Base-by-base conservation (phyloP, 2,888 invertebrate species). In the Hypomecis punctinalis region DNA sequence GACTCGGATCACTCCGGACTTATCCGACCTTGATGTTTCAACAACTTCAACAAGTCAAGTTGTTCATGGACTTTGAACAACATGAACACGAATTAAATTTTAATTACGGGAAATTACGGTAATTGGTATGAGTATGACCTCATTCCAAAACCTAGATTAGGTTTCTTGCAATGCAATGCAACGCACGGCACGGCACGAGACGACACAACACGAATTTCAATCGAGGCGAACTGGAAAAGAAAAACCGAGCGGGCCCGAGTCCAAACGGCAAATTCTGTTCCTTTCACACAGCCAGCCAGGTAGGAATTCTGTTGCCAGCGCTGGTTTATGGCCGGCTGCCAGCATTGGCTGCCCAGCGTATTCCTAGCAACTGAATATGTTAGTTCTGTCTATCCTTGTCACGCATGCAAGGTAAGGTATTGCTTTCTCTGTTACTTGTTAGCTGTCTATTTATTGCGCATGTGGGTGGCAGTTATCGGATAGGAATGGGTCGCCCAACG, bases 341-440 rank as follows among this genome's bases (percentile, higher is more conserved):
- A 88, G 86, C 82, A 86, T 86, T 86, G 86, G 86, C 83, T 84
- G 83, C 79, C 82, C 84, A 84, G 81, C 84, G 83, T 80, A 86
- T 84, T 83, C 80, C 82, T 81, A 85, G 81, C 81, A 75, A 77
- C 78, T 79, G 76, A 77, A 78, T 76, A 74, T 75, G 76, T 74
- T 71, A 69, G 61, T 40, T 11, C 71, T 61, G 61, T 57, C 74
- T 74, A 55, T 88, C 88, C 79, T 80, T 77, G 63, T 90, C 80
- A 63, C 68, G 69, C 88, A 57, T 52, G 43, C 37, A 7, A 35
- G 47, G 65, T 70, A 6, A 76, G 63, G 68, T 75, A 75, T 74
- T 66, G 83, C 74, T 63, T 51, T 72, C 10, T 76, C 73, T 74
- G 68, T 84, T 76, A 55, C 75, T 71, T 73, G 66, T 63, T 48